phyloP scores from a whole-genome alignment of 2,797 vertebrate genomes.

The Anableps anableps region DNA sequence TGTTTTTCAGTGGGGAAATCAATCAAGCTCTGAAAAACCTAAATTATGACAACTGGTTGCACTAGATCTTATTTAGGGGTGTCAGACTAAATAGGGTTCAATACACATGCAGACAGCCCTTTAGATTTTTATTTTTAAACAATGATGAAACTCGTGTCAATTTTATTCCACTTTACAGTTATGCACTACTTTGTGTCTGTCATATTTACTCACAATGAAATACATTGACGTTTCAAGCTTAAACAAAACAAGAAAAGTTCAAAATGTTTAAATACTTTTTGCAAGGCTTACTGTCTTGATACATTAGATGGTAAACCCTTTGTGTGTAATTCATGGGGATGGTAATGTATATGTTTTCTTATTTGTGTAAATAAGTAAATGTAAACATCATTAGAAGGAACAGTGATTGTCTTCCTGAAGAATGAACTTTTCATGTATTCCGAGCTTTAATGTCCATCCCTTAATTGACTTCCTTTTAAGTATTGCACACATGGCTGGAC shows the following conservation, averaged over 20 bases:
- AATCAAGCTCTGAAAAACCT: no score
- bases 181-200: neutral
- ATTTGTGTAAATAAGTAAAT: slow-evolving; percentile 32
- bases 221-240: neutral
- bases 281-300: neutral
- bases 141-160: neutral
- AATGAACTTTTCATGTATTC: slow-evolving; percentile 39
- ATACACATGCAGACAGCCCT: neutral
- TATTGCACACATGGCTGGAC: slow-evolving; percentile 30
- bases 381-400: slow-evolving; percentile 32
- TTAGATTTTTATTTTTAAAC: neutral
- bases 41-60: no score
- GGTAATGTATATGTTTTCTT: slow-evolving; percentile 4
- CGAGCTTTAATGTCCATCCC: slow-evolving; percentile 31
- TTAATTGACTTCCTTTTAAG: slow-evolving; percentile 60
- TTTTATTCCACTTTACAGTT: neutral
- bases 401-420: slow-evolving; percentile 23
- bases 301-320: neutral
- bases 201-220: no score
- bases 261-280: neutral
- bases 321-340: neutral
- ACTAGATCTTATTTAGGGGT: no score
- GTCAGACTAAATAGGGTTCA: neutral
- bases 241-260: neutral
- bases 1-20: no score